phyloP scores from a whole-genome alignment of 1,140 invertebrate species.

The Mercenaria mercenaria region DNA sequence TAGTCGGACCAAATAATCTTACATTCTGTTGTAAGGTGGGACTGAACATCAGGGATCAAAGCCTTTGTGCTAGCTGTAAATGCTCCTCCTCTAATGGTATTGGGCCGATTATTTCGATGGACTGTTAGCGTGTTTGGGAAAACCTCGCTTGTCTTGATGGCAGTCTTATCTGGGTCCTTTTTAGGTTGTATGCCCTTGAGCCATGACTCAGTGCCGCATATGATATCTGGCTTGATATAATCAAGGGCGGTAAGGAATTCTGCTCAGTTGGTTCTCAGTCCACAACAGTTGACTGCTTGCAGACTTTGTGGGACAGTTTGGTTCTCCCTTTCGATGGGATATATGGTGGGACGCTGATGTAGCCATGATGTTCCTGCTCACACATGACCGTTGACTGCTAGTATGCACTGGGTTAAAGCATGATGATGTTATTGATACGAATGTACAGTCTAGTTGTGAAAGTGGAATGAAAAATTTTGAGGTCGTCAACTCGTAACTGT shows the following conservation, averaged over 20 bases:
- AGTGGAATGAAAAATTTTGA: background rate
- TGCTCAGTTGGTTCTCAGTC: background rate
- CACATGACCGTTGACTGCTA: background rate
- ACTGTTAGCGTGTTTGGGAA: no score
- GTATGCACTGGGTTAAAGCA: constrained; percentile 10
- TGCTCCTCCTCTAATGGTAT: no score
- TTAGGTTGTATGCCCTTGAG: no score
- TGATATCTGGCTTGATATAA: constrained; percentile 4
- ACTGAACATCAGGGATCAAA: no score
- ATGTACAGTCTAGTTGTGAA: background rate
- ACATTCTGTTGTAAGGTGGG: no score
- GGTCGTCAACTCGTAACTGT: background rate
- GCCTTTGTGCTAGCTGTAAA: no score
- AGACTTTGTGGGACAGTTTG: background rate
- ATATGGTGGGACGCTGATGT: background rate
- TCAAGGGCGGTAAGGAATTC: constrained; percentile 1
- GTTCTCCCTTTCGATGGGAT: background rate
- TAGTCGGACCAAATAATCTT: no score
- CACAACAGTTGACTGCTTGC: constrained; percentile 30
- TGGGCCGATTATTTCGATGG: no score
- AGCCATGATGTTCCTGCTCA: background rate
- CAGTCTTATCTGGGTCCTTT: constrained; percentile 11
- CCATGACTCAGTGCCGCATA: constrained; percentile 34
- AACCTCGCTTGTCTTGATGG: no score
- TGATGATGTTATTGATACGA: background rate